Evolutionary conservation across 2,113 vertebrate species (phyloP), one percentile per base, ranked within the genome.

Genomic region (Rhagologus leucostigma): DNA sequence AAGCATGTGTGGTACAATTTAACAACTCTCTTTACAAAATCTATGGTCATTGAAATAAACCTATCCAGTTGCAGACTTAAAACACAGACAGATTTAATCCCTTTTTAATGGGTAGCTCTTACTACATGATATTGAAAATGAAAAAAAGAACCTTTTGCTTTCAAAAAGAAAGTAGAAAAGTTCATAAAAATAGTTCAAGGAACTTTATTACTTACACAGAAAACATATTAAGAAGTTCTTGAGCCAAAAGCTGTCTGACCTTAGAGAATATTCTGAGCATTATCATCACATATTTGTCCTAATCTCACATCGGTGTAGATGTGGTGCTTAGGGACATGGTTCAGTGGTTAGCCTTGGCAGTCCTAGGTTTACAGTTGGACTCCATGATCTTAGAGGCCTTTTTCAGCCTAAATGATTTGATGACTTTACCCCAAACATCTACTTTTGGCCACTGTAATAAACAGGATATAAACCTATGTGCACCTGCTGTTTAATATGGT

Each of bases 401-500:
- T 80, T 57, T 29, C 35, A 50, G 16, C 23, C 44, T 23, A 19
- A 50, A 59, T 15, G 11, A 44, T 33, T 37, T 0, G 0, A 30
- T 59, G 9, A 52, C 46, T 89, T 62, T 18, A 20, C 9, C 12
- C 14, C 15, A 65, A 16, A 86, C 8, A 56, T 21, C 23, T 41
- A 16, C 20, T 65, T 91, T 42, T 52, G 21, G 12, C 20, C 16
- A 46, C 13, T n/a, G 2, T 18, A 64, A 55, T 26, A 50, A 82
- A 23, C 4, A 65, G 17, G 7, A 29, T 47, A 9, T 42, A 89
- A 86, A 79, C 6, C 12, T 23, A 19, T 5, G 20, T 8, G 30
- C 6, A 57, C 11, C 5, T 80, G 24, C 4, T 53, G 13, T 55
- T 87, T 63, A 21, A 57, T 16, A 27, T 42, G 4, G 8, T 55